A percentile compares a stretch with the other conserved stretches of the same genome.
These are phyloP conservation scores for Ichneumoninae sp. DNA, from an alignment of 2,888 invertebrate species.

Conservation along the genomic window DNA sequence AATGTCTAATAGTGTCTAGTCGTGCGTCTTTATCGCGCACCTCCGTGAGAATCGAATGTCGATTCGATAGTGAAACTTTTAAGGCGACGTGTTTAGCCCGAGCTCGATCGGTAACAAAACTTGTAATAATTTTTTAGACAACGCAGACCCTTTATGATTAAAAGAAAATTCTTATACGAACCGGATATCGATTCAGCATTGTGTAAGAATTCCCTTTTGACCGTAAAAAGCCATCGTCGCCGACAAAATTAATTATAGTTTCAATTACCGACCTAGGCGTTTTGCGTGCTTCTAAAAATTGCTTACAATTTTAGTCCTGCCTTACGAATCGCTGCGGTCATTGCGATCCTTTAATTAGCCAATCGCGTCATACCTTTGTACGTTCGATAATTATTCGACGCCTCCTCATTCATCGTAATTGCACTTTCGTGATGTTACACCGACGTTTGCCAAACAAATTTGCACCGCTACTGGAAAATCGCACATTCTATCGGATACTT, in stretches of 20 bases:
- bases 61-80: background rate
- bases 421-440: constrained; percentile 51
- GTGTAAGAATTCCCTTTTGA: background rate
- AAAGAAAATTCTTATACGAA: background rate
- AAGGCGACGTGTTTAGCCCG: background rate
- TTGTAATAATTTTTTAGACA: background rate
- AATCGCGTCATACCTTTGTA: background rate
- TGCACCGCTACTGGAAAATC: constrained; percentile 31
- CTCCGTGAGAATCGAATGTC: background rate
- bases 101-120: background rate
- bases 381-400: constrained; percentile 23
- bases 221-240: background rate
- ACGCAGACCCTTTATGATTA: background rate
- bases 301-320: background rate
- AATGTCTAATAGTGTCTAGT: constrained; percentile 7
- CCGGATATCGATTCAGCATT: too few species aligned
- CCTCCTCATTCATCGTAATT: constrained; percentile 46
- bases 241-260: background rate
- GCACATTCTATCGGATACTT: constrained; percentile 50
- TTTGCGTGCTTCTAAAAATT: background rate
- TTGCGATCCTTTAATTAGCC: constrained; percentile 27
- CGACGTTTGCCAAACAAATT: constrained; percentile 59
- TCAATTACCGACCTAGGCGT: background rate
- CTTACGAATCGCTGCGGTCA: constrained; percentile 4
- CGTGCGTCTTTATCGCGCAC: background rate